Evolutionary conservation across 2,113 vertebrate species (phyloP), one percentile per base, ranked within the genome.

Genomic region (Aplodontia rufa): DNA sequence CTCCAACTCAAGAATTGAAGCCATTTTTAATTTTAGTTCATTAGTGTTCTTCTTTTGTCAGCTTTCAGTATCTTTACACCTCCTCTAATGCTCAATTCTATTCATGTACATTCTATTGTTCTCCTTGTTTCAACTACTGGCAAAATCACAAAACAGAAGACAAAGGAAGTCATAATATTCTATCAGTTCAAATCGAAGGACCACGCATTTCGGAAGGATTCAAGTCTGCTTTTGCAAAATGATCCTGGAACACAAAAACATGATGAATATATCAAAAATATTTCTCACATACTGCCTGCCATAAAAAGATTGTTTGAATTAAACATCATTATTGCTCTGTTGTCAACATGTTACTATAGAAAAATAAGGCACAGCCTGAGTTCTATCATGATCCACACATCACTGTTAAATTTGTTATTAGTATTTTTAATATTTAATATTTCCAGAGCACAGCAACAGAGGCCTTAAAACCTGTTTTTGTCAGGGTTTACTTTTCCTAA

Each of bases 71-170:
- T 90, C 86, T 97, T 95, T 97, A 90, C 96, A 98, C 97, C 97
- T 98, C 95, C 95, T 58, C 47, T 93, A 62, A 93, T 95, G 75
- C 3, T 97, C 96, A 87, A 22, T 97, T 98, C 90, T 96, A 96
- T 98, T 98, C 98, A 93, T 86, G 96, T 92, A 94, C 90, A 96
- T 58, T 96, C 98, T 97, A 94, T 97, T 98, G 97, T 97, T 95
- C 95, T 97, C 91, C 95, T 71, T 95, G 88, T 92, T 96, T 96
- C 97, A 97, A 96, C 97, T 96, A 91, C 93, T 87, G 95, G 86
- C 96, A 97, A 97, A 94, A 97, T 97, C 98, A 97, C 96, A 95
- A 98, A 98, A 97, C 94, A 97, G 87, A 97, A 98, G 96, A 98
- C 93, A 97, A 97, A 97, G 96, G 91, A 96, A 97, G 92, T 88